Evolutionary conservation across 1,140 invertebrate genomes (phyloP), one percentile per base, ranked within the genome.

Genomic region (Heliconius congener): DNA sequence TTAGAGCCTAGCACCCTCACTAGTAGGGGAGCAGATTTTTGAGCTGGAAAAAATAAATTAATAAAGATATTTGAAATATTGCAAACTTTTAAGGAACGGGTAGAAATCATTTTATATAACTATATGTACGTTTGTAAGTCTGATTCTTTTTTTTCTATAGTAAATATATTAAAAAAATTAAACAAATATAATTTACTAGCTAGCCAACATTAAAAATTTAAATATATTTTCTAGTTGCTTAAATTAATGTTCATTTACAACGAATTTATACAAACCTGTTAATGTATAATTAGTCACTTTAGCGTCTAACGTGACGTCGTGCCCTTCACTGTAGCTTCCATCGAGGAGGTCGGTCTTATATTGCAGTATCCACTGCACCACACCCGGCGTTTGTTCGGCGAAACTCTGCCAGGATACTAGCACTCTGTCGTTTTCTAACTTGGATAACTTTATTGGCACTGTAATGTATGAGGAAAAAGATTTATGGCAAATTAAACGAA

Each of bases 311-410:
- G 87, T 91, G 30, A 90, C 74, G 73, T 93, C 91, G 1, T 78
- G 73, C 19, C 87, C 80, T 11, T 76, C 37, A 19, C 46, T 39
- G 1, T 39, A 19, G 0, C 73, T 81, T 30, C 75, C 80, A 60
- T 86, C 83, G 66, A 39, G 70, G 13, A 71, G 16, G 42, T 83
- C 81, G 0, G 39, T 27, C 76, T 86, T 81, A 73, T 86, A 87
- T 86, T 95, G 93, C 75, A 95, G 77, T 13, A 91, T 86, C 93
- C 93, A 94, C 83, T 92, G 79, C 76, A 85, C 83, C 42, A 94
- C 88, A 2, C 87, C 90, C 11, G 87, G 84, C 1, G 76, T 85
- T 52, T 88, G 78, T 8, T 83, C 79, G 1, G 86, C 84, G 84
- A 91, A 93, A 74, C 90, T 81, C 52, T 82, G 81, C 93, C 93